These are phyloP conservation scores for Genyomyrus donnyi DNA, from an alignment of 2,113 vertebrate species.

Conservation along the genomic window DNA sequence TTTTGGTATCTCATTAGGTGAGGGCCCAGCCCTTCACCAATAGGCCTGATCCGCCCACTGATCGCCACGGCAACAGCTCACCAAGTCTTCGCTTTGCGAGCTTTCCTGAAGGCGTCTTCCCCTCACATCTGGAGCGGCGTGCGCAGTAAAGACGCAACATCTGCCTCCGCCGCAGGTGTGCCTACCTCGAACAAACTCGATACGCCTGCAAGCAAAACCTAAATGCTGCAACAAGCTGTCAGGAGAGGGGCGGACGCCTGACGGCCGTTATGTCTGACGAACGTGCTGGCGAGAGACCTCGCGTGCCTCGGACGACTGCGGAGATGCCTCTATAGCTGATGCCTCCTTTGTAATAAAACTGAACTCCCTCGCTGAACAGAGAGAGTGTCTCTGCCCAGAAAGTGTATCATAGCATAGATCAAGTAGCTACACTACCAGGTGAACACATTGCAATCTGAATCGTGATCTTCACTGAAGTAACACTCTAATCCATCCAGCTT, in stretches of 20 bases:
- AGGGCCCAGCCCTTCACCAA: constrained; percentile 53
- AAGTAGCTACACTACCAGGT: background rate
- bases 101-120: background rate
- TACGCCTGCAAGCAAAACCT: background rate
- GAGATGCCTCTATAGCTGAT: background rate
- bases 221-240: background rate
- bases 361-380: background rate
- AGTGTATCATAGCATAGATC: background rate
- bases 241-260: background rate
- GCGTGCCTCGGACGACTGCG: background rate
- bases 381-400: background rate
- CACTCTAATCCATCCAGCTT: background rate
- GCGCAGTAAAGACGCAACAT: background rate
- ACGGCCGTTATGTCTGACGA: background rate
- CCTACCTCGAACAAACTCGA: background rate
- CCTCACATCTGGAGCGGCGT: constrained; percentile 34
- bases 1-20: constrained; percentile 48
- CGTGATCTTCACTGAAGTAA: background rate
- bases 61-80: constrained; percentile 40
- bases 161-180: background rate
- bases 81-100: background rate
- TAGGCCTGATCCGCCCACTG: constrained; percentile 48
- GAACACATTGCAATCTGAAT: background rate
- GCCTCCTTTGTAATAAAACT: background rate
- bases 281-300: background rate